A percentile compares a stretch with the other conserved stretches of the same genome.
phyloP scores from a whole-genome alignment of 2,113 vertebrate species.

The Cariama cristata region DNA sequence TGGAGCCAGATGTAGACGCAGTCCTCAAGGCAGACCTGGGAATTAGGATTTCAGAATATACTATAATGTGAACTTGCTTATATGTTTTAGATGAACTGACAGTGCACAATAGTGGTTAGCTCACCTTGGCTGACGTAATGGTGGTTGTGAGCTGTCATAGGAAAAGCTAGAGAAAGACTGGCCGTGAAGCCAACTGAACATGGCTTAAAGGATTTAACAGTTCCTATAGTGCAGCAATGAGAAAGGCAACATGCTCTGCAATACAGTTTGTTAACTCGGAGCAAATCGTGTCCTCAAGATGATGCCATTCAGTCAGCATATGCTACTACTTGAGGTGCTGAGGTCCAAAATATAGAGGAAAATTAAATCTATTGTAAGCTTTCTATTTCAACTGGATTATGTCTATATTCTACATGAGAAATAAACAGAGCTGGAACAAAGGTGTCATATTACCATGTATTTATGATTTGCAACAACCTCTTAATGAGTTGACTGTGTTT shows the following conservation, averaged over 20 bases:
- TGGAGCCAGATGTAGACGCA: background rate
- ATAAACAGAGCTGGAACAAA: background rate
- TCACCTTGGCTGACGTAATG: rapidly evolving
- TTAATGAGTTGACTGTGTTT: background rate
- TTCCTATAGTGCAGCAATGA: background rate
- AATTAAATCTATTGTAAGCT: background rate
- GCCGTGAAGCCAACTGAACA: background rate
- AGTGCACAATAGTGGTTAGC: background rate
- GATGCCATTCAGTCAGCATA: background rate
- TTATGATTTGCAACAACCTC: background rate
- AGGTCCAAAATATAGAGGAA: background rate
- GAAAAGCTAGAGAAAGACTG: background rate
- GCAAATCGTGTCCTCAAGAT: background rate
- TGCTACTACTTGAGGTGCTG: background rate
- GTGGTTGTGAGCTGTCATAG: background rate
- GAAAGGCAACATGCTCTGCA: background rate
- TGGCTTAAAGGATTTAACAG: background rate
- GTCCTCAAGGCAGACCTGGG: background rate
- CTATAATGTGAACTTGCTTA: background rate
- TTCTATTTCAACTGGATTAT: background rate
- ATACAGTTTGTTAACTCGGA: background rate
- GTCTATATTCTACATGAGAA: background rate
- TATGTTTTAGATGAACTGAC: background rate
- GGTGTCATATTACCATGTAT: background rate
- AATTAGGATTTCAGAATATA: background rate